Conservation (phyloP, 2,113 vertebrate genomes). For the Paradisaea rubra region DNA sequence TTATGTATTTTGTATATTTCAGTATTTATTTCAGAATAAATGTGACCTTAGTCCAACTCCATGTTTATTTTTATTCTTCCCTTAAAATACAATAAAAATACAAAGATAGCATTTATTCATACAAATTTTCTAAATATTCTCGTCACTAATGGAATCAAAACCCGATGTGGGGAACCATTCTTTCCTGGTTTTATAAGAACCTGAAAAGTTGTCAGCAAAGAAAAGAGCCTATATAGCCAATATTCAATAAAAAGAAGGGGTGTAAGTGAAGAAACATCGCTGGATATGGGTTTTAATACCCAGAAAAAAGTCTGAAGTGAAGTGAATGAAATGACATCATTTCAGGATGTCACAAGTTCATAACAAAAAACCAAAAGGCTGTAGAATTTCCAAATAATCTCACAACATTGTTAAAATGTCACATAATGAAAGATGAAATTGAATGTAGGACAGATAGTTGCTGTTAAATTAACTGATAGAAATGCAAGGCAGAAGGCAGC, state of each 20-base stretch:
- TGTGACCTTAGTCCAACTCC: not conserved
- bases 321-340: not conserved
- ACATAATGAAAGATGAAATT: not conserved
- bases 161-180: not conserved
- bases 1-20: not conserved
- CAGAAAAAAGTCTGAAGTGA: not conserved
- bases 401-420: not conserved
- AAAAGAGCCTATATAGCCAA: not conserved
- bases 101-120: not conserved
- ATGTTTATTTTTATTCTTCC: not conserved
- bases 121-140: not conserved
- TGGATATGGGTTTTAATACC: not conserved
- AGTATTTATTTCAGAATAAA: not conserved
- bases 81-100: not conserved
- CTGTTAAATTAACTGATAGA: conserved; percentile 2
- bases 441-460: not conserved
- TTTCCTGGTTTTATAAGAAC: not conserved
- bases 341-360: not conserved
- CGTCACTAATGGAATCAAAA: not conserved
- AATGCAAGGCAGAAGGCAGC: not conserved
- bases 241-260: not conserved
- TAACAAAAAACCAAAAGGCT: not conserved
- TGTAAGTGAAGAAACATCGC: not conserved
- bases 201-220: not conserved
- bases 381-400: not conserved